Conservation (phyloP, 2,797 vertebrate genomes). For the Sebastes steindachneri region DNA sequence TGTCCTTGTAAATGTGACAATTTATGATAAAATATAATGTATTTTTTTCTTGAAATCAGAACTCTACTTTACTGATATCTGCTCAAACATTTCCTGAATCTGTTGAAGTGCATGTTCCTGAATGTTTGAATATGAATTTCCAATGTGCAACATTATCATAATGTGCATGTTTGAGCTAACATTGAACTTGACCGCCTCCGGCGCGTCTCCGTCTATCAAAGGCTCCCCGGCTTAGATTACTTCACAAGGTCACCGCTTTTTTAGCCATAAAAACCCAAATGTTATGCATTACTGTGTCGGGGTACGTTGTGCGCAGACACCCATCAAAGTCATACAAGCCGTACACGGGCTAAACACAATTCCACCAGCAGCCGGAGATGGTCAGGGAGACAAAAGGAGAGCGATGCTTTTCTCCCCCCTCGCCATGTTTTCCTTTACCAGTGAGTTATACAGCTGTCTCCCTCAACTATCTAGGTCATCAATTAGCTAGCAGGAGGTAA, state of each 20-base stretch:
- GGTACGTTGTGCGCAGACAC: constrained; percentile 10
- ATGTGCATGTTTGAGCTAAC: constrained; percentile 13
- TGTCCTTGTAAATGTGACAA: neutral
- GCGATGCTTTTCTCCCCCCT: constrained; percentile 23
- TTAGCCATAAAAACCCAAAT: constrained; percentile 16
- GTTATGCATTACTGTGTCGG: constrained; percentile 23
- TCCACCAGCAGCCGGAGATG: constrained; percentile 42
- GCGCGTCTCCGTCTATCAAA: constrained; percentile 25
- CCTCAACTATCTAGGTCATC: constrained; percentile 72
- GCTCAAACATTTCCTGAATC: neutral
- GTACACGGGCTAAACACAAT: constrained; percentile 6
- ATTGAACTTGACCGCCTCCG: constrained; percentile 11
- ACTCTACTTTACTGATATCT: neutral
- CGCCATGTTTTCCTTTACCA: constrained; percentile 53
- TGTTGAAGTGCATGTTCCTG: neutral
- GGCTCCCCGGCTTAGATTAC: constrained; percentile 3
- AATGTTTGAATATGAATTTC: constrained; percentile 7
- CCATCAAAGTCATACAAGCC: constrained; percentile 28
- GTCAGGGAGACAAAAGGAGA: constrained; percentile 45
- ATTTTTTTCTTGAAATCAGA: constrained; percentile 2
- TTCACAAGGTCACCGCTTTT: constrained; percentile 47
- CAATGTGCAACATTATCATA: constrained; percentile 17
- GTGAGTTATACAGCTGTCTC: constrained; percentile 77
- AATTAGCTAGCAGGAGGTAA: constrained; percentile 72
- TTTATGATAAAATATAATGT: neutral